These are phyloP conservation scores for Arenicola marina DNA, from an alignment of 2,888 invertebrate genomes.

Conservation along the genomic window DNA sequence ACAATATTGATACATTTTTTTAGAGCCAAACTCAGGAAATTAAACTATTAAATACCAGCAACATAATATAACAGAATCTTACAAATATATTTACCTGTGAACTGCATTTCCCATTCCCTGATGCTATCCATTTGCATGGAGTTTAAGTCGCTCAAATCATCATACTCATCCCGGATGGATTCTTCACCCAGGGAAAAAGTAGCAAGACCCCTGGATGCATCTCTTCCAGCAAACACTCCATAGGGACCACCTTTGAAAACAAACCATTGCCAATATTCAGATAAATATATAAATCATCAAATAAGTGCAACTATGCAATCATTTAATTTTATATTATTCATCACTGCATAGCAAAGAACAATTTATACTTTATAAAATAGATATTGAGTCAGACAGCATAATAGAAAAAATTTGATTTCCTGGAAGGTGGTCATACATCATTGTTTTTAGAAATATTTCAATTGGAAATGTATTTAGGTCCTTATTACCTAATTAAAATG, in stretches of 20 bases:
- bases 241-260: conserved; percentile 81
- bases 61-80: not conserved
- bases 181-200: conserved; percentile 80
- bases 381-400: too few species aligned
- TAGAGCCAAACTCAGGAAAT: not conserved
- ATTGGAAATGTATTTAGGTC: too few species aligned
- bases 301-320: not conserved
- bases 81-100: conserved; percentile 79
- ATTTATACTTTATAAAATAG: too few species aligned
- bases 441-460: too few species aligned
- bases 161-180: conserved; percentile 77
- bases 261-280: not conserved
- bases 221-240: conserved; percentile 89
- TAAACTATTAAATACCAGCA: not conserved
- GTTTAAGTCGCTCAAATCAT: conserved; percentile 92
- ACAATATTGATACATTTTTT: not conserved
- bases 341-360: too few species aligned
- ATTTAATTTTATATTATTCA: not conserved
- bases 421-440: too few species aligned
- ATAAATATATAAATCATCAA: not conserved
- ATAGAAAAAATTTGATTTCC: too few species aligned
- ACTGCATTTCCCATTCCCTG: conserved; percentile 96
- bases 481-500: too few species aligned
- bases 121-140: conserved; percentile 94
- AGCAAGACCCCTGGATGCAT: conserved; percentile 92